Evolutionary conservation across 2,113 vertebrate genomes (phyloP).

Genomic region (Platichthys flesus): DNA sequence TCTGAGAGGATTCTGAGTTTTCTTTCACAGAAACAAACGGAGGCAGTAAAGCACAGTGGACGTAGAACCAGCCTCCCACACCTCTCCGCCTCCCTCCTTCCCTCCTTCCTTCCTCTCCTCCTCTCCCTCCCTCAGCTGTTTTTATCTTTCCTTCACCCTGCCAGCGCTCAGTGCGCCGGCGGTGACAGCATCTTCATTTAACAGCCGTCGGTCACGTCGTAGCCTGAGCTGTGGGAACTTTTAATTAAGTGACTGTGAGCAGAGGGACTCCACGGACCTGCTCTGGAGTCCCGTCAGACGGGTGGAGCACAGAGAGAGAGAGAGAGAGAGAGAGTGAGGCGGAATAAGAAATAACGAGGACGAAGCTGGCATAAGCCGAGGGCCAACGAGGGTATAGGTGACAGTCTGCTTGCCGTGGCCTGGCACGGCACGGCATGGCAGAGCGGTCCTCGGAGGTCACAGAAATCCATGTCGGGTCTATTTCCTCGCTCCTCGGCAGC

Average conservation of each 20-base stretch:
- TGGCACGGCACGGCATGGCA: background rate
- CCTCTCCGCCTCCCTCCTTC: background rate
- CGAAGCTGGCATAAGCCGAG: background rate
- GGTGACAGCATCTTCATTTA: conserved; percentile 71
- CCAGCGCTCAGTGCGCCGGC: conserved; percentile 1
- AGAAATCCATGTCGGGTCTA: too few relatives aligned
- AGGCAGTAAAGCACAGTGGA: background rate
- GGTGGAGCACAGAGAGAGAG: background rate
- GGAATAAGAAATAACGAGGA: too few relatives aligned
- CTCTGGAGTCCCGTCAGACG: conserved; percentile 49
- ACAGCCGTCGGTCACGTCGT: conserved; percentile 55
- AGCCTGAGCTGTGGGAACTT: conserved; percentile 58
- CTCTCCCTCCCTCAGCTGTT: background rate
- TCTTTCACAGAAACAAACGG: background rate
- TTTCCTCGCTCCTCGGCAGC: too few relatives aligned
- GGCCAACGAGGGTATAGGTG: background rate
- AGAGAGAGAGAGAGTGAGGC: conserved; percentile 1
- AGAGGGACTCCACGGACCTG: conserved; percentile 36
- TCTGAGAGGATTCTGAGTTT: too few relatives aligned
- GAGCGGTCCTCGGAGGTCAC: background rate
- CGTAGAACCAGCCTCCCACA: background rate
- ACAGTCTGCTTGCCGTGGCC: background rate
- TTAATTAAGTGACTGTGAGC: conserved; percentile 76
- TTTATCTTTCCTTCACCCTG: conserved; percentile 13
- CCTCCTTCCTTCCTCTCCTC: background rate